Evolutionary conservation across 2,888 invertebrate species (phyloP).

Genomic region (Aplocera efformata): DNA sequence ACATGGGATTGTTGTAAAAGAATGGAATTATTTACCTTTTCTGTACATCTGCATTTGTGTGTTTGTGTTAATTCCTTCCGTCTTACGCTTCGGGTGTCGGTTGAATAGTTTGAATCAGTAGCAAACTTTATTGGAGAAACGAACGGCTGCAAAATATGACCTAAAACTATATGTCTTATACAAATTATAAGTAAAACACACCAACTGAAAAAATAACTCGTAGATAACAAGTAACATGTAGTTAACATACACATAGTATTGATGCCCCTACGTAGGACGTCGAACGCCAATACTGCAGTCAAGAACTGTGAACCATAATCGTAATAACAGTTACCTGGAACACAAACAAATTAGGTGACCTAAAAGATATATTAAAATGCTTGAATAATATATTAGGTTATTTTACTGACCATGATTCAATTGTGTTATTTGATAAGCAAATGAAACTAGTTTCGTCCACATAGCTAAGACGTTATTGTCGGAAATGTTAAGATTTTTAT

Average conservation of each 20-base stretch:
- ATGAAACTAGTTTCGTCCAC: slow-evolving; percentile 65
- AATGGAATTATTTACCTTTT: slow-evolving; percentile 29
- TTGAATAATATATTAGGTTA: no score
- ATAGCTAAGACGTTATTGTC: slow-evolving; percentile 42
- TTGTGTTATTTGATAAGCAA: slow-evolving; percentile 62
- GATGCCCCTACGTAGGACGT: slow-evolving; percentile 61
- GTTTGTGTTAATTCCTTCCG: slow-evolving; percentile 35
- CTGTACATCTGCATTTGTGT: slow-evolving; percentile 33
- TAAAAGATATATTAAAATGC: no score
- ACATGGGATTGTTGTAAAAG: neutral
- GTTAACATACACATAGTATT: slow-evolving; percentile 61
- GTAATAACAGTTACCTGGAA: slow-evolving; percentile 65
- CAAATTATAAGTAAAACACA: slow-evolving; percentile 11
- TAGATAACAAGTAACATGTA: neutral
- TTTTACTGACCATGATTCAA: slow-evolving; percentile 56
- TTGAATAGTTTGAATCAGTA: slow-evolving; percentile 41
- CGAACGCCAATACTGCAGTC: slow-evolving; percentile 64
- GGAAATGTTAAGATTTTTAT: slow-evolving; percentile 29
- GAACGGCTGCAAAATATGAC: slow-evolving; percentile 76
- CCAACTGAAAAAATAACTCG: neutral
- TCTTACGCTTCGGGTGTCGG: slow-evolving; percentile 30
- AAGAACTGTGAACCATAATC: slow-evolving; percentile 67
- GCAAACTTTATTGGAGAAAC: slow-evolving; percentile 66
- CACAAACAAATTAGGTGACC: slow-evolving; percentile 10
- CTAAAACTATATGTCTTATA: slow-evolving; percentile 61